A percentile compares a stretch with the other conserved stretches of the same genome.
phyloP scores from a whole-genome alignment of 2,797 vertebrate species.

The Champsocephalus esox region DNA sequence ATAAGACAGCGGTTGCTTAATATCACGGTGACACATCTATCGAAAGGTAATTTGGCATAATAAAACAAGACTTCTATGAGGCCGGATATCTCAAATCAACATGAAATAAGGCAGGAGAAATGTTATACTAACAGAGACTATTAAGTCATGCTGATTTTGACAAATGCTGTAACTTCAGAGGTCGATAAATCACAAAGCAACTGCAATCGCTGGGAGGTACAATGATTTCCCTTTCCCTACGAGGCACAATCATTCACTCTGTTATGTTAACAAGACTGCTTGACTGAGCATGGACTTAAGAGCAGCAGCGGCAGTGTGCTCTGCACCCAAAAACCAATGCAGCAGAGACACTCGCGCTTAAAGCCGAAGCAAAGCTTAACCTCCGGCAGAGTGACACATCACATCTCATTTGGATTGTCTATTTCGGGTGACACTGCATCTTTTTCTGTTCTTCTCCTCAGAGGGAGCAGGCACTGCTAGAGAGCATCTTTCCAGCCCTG shows the following conservation, averaged over 20 bases:
- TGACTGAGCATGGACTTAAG: slow-evolving; percentile 72
- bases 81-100: slow-evolving; percentile 53
- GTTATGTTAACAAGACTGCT: slow-evolving; percentile 74
- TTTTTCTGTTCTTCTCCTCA: slow-evolving; percentile 28
- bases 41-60: slow-evolving; percentile 52
- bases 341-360: slow-evolving; percentile 47
- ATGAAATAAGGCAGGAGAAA: slow-evolving; percentile 49
- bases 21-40: slow-evolving; percentile 41
- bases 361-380: slow-evolving; percentile 65
- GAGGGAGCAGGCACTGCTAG: slow-evolving; percentile 20
- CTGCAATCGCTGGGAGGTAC: slow-evolving; percentile 63
- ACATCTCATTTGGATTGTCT: slow-evolving; percentile 68
- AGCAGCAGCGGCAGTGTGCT: slow-evolving; percentile 50
- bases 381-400: slow-evolving; percentile 69
- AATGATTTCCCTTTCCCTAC: slow-evolving; percentile 64
- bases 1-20: slow-evolving; percentile 25
- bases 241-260: slow-evolving; percentile 71
- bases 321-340: slow-evolving; percentile 40
- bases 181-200: slow-evolving; percentile 72
- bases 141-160: slow-evolving; percentile 71
- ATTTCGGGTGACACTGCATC: slow-evolving; percentile 64
- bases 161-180: slow-evolving; percentile 68
- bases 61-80: slow-evolving; percentile 42
- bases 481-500: slow-evolving; percentile 46
- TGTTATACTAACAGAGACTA: slow-evolving; percentile 42